These are phyloP conservation scores for Heloderma charlesbogerti DNA, from an alignment of 2,113 vertebrate species.

Conservation along the genomic window DNA sequence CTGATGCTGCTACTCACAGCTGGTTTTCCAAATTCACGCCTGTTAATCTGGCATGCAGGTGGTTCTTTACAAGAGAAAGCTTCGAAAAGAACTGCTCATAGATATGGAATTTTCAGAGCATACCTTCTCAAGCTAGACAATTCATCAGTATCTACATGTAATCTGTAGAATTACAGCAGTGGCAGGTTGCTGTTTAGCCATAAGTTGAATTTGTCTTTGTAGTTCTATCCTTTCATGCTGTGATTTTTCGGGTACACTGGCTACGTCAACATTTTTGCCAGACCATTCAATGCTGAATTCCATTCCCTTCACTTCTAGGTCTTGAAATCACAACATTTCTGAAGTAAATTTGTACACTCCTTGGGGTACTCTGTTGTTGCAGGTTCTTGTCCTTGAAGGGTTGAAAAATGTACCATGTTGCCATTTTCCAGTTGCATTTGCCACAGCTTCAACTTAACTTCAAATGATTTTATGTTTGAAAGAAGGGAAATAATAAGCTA, in stretches of 20 bases:
- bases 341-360: slow-evolving; percentile 43
- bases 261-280: slow-evolving; percentile 52
- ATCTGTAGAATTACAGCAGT: slow-evolving; percentile 11
- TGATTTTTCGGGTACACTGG: slow-evolving; percentile 48
- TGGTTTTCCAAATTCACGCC: neutral
- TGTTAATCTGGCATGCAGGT: slow-evolving; percentile 31
- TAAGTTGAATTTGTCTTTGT: slow-evolving; percentile 48
- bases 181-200: slow-evolving; percentile 50
- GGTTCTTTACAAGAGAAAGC: slow-evolving; percentile 40
- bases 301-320: slow-evolving; percentile 48
- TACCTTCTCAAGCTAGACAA: slow-evolving; percentile 44
- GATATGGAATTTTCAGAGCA: slow-evolving; percentile 52
- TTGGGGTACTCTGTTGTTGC: slow-evolving; percentile 40
- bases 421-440: slow-evolving; percentile 44
- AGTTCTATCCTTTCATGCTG: slow-evolving; percentile 50
- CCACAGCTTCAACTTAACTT: slow-evolving; percentile 56
- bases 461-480: slow-evolving; percentile 55
- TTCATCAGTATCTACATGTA: neutral
- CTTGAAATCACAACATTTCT: slow-evolving; percentile 39
- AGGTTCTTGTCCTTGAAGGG: slow-evolving; percentile 44
- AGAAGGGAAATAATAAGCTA: slow-evolving; percentile 49
- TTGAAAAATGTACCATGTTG: slow-evolving; percentile 48
- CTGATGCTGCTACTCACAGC: slow-evolving; percentile 35
- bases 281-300: slow-evolving; percentile 35
- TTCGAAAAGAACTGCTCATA: slow-evolving; percentile 43